Conservation (phyloP, 1,140 invertebrate genomes). For the Babylonia areolata region DNA sequence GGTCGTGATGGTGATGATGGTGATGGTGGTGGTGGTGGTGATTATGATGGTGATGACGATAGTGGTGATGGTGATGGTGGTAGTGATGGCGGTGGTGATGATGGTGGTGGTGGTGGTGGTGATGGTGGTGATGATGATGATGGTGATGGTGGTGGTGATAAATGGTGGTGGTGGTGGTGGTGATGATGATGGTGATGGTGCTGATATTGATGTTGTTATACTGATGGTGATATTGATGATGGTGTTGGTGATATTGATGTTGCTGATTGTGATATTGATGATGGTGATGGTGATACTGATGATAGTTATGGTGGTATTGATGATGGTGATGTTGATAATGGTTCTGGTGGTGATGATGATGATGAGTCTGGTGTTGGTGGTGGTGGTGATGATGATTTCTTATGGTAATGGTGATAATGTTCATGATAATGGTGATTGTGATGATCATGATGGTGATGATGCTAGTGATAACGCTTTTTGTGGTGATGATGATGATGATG, state of each 20-base stretch:
- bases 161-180: too few species aligned
- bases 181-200: neutral
- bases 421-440: neutral
- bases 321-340: neutral
- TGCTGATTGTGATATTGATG: slow-evolving; percentile 27
- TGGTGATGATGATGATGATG: too few species aligned
- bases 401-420: slow-evolving; percentile 55
- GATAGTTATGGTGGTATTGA: neutral
- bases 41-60: neutral
- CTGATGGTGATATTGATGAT: neutral
- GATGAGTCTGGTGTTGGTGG: too few species aligned
- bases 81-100: too few species aligned
- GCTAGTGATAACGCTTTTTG: too few species aligned
- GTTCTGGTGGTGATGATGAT: neutral
- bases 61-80: neutral
- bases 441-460: neutral
- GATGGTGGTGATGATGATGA: slow-evolving; percentile 58
- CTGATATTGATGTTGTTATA: too few species aligned
- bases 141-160: too few species aligned
- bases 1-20: slow-evolving; percentile 52
- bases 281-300: slow-evolving; percentile 52
- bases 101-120: neutral
- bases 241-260: too few species aligned
- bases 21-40: neutral
- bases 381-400: neutral